Percentiles rank a stretch among this genome's conserved stretches.
These are phyloP conservation scores for Sparus aurata DNA, from an alignment of 2,797 vertebrate species.

Conservation along the genomic window DNA sequence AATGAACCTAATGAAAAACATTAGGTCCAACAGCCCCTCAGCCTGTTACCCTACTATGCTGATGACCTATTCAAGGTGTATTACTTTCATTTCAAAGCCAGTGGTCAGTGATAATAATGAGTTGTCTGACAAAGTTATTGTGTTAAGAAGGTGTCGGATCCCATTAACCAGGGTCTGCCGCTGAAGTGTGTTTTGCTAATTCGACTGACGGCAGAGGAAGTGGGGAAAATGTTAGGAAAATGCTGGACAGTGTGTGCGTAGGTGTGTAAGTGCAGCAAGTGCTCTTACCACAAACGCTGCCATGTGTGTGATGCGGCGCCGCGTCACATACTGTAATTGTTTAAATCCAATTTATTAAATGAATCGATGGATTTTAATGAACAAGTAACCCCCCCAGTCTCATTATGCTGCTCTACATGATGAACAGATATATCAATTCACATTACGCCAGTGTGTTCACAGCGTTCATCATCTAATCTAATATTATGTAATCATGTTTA, in stretches of 20 bases:
- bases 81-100: conserved; percentile 72
- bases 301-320: conserved; percentile 46
- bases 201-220: conserved; percentile 48
- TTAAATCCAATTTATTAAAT: conserved; percentile 62
- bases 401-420: conserved; percentile 38
- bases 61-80: conserved; percentile 81
- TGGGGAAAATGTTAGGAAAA: conserved; percentile 48
- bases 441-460: conserved; percentile 30
- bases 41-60: conserved; percentile 34
- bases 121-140: conserved; percentile 41
- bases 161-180: conserved; percentile 46
- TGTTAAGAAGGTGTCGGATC: conserved; percentile 54
- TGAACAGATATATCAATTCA: conserved; percentile 52
- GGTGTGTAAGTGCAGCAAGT: conserved; percentile 31
- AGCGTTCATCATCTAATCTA: conserved; percentile 40
- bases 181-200: conserved; percentile 51
- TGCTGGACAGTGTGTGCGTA: conserved; percentile 8
- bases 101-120: conserved; percentile 55
- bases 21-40: conserved; percentile 50
- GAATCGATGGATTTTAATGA: conserved; percentile 66
- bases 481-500: conserved; percentile 41
- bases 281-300: conserved; percentile 27
- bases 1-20: conserved; percentile 53
- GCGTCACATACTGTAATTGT: conserved; percentile 50
- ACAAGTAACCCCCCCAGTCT: conserved; percentile 39